phyloP scores from a whole-genome alignment of 2,113 vertebrate genomes.

The Etheostoma spectabile region DNA sequence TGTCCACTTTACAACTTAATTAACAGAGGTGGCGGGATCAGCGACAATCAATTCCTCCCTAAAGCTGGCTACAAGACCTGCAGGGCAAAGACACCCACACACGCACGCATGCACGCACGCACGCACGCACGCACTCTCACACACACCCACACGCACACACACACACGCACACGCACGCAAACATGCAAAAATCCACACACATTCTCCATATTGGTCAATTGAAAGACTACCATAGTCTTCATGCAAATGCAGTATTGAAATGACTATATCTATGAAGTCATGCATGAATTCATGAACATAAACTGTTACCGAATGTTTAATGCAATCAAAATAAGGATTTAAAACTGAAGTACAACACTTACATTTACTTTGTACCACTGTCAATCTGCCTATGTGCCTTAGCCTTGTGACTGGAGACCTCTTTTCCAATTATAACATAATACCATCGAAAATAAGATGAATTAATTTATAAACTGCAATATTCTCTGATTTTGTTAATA shows the following conservation, averaged over 20 bases:
- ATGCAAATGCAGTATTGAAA: too few relatives aligned
- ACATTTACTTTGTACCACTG: background rate
- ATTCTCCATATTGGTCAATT: too few relatives aligned
- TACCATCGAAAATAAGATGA: background rate
- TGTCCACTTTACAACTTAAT: slow-evolving; percentile 76
- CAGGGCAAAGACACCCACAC: background rate
- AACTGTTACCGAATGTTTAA: too few relatives aligned
- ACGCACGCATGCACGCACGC: slow-evolving; percentile 2
- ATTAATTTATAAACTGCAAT: background rate
- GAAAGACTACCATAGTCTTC: too few relatives aligned
- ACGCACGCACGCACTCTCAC: background rate
- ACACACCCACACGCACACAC: background rate
- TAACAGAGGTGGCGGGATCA: slow-evolving; percentile 73
- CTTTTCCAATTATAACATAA: too few relatives aligned
- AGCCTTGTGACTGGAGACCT: background rate
- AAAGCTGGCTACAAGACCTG: slow-evolving; percentile 22
- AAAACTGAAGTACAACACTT: background rate
- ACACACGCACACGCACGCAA: slow-evolving; percentile 3
- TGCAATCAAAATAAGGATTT: too few relatives aligned
- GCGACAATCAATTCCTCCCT: slow-evolving; percentile 68
- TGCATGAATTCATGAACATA: too few relatives aligned
- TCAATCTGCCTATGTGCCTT: background rate
- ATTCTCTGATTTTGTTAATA: background rate
- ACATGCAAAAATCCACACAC: too few relatives aligned
- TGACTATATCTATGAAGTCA: too few relatives aligned